Evolutionary conservation across 2,797 vertebrate species (phyloP), one percentile per base, ranked within the genome.

Genomic region (Muscicapa comitata): DNA sequence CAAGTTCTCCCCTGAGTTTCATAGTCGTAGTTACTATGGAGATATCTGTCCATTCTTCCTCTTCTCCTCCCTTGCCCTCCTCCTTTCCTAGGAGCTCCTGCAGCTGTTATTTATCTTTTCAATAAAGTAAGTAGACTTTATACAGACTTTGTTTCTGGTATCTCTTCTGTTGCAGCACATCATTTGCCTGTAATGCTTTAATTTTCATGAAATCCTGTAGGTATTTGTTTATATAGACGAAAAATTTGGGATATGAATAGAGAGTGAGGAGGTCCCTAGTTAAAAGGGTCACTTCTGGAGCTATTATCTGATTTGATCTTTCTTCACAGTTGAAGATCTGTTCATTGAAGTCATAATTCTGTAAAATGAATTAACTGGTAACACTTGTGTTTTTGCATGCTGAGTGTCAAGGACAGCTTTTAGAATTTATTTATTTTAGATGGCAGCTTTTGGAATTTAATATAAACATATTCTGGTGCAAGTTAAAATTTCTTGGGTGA

Each of bases 21-120:
- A 68, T 81, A 77, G 58, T 92, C 67, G 74, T 90, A 87, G 96
- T 97, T 98, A 95, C 96, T 96, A 93, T 65, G 92, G 96, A 97
- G 94, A 97, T 95, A 42, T 25, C 75, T 47, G 70, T 87, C 77
- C 93, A 86, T 71, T 68, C 43, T 90, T 83, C 8, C 38, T 78
- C 67, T 96, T 88, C 38, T 81, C 33, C 24, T 47, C 43, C 48
- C n/a, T 91, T 87, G 75, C 55, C 51, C 66, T 84, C 40, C 43
- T 94, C 54, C 50, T 70, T 89, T 88, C 40, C 58, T 81, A 45
- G 62, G 10, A 76, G 79, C 55, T 96, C 38, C 70, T 91, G 35
- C 83, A 92, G 78, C 81, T 94, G 35, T 90, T 93, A 55, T 53
- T 93, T 94, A 67, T 71, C 70, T 92, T 93, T 92, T 53, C 75